Conservation (phyloP, 1,140 invertebrate species). For the Olivierus martensii region DNA sequence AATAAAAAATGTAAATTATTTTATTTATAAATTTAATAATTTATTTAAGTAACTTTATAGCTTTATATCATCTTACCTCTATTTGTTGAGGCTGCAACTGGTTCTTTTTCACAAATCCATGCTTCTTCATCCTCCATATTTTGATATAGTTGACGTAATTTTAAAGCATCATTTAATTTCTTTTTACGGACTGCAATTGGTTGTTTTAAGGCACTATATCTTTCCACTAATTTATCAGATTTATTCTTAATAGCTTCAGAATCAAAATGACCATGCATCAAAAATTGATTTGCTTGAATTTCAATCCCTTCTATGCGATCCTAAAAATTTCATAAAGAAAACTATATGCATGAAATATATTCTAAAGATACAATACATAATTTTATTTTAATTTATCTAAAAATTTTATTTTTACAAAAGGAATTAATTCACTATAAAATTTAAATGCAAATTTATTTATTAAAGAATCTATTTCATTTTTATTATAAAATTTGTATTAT, state of each 20-base stretch:
- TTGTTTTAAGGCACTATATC: conserved; percentile 50
- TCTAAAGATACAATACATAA: too few relatives aligned
- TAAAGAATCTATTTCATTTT: too few relatives aligned
- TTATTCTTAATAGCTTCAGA: conserved; percentile 84
- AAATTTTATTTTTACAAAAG: too few relatives aligned
- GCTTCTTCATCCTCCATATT: conserved; percentile 97
- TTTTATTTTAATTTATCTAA: too few relatives aligned
- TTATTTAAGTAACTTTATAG: too few relatives aligned
- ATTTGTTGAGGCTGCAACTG: conserved; percentile 91
- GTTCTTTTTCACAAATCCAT: conserved; percentile 98
- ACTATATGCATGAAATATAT: too few relatives aligned
- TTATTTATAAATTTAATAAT: background rate
- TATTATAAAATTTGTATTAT: too few relatives aligned
- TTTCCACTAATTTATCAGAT: conserved; percentile 31
- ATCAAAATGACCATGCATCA: conserved; percentile 88
- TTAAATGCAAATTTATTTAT: too few relatives aligned
- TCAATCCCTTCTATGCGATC: conserved; percentile 84
- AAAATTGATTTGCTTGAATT: conserved; percentile 73
- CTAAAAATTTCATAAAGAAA: conserved; percentile 1
- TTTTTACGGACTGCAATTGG: conserved; percentile 71
- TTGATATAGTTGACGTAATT: conserved; percentile 84
- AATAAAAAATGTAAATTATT: background rate
- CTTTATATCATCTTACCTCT: conserved; percentile 42
- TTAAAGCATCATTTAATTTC: conserved; percentile 76
- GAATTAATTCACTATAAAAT: too few relatives aligned